Evolutionary conservation across 2,113 vertebrate species (phyloP), one percentile per base, ranked within the genome.

Genomic region (Bubo bubo): DNA sequence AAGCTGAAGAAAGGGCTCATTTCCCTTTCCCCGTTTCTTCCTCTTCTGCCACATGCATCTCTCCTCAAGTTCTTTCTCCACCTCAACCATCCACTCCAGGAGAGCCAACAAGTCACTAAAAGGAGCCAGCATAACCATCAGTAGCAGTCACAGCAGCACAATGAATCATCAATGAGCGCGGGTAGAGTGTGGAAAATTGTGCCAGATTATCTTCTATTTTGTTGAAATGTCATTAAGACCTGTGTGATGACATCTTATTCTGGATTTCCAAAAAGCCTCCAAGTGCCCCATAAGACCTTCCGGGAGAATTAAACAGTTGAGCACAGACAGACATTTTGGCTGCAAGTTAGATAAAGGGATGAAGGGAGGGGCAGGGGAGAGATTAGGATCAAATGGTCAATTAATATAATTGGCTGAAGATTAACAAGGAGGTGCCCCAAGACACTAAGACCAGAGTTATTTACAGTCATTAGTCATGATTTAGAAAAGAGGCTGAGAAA

Each of bases 311-410:
- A 32, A 34, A 52, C 59, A n/a, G 30, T 60, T 68, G 52, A 39
- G 39, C 21, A 9, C 34, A 76, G 55, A 62, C 53, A 75, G 58
- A 59, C 26, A n/a, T 58, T 81, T 72, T 86, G 94, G 79, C 83
- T 55, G 24, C 47, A 52, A 56, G 49, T 52, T 45, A 52, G 26
- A 72, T 58, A 52, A 22, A 92, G 47, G n/a, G 39, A 56, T 15
- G 28, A 47, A 63, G 28, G 50, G 81, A 77, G 55, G 81, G 47
- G n/a, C 50, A 77, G 10, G 27, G 58, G 26, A 86, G 70, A 89
- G 82, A 95, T 81, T 49, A 95, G 76, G 79, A 94, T 87, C 94
- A 75, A 97, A 95, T 12, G 45, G 30, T 72, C 92, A 97, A 97
- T 97, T 95, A 97, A 64, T 80, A 43, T 91, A 96, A 95, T 68